Conservation (phyloP, 2,113 vertebrate genomes). For the Lamprotornis superbus region DNA sequence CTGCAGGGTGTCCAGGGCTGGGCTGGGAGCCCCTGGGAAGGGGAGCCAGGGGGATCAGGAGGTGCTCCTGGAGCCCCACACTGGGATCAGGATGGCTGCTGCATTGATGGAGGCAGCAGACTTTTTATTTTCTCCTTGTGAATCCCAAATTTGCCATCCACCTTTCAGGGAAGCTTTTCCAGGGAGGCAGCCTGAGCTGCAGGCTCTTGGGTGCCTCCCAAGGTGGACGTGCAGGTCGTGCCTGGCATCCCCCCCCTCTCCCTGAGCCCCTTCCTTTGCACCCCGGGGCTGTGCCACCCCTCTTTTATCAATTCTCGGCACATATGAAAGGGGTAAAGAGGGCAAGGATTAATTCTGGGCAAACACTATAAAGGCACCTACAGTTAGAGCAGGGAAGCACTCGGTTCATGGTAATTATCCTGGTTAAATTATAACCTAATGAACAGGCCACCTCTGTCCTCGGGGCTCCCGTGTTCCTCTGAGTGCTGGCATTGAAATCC, state of each 20-base stretch:
- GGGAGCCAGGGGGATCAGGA: not conserved
- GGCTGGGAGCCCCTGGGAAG: not conserved
- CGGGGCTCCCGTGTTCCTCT: not conserved
- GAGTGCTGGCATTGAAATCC: accelerated
- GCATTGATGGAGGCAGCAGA: accelerated
- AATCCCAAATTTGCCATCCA: not conserved
- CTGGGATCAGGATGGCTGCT: not conserved
- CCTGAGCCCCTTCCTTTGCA: not conserved
- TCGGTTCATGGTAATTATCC: not conserved
- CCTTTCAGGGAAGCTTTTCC: not conserved
- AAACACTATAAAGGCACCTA: not conserved
- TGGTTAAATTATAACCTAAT: constrained; percentile 29
- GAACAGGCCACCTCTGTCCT: not conserved
- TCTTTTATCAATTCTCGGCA: not conserved
- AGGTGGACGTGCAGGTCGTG: not conserved
- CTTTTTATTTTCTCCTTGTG: not conserved
- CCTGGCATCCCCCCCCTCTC: not conserved
- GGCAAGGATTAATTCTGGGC: constrained; percentile 16
- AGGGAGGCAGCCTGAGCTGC: not conserved
- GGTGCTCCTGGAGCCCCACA: not conserved
- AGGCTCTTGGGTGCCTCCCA: not conserved
- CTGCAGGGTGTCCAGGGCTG: not conserved
- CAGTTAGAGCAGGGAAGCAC: not conserved
- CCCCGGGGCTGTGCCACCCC: not conserved
- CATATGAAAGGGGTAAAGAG: not conserved